These are phyloP conservation scores for Chymomyza procnemis DNA, from an alignment of 2,888 invertebrate species.

Conservation along the genomic window DNA sequence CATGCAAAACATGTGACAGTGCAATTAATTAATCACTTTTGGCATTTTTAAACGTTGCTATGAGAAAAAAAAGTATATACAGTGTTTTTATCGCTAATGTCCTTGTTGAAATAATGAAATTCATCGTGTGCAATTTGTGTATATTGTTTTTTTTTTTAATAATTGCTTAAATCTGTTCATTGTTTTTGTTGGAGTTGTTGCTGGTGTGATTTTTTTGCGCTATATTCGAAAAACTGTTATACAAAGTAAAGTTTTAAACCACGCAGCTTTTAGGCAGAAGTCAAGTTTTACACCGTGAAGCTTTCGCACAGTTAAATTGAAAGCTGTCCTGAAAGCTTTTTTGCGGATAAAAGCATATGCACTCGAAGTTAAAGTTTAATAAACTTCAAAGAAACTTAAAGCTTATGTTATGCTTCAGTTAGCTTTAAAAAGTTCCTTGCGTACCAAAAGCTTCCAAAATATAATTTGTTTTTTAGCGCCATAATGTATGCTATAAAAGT, in stretches of 20 bases:
- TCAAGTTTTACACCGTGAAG: too few species aligned
- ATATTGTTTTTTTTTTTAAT: background rate
- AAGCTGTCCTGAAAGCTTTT: too few species aligned
- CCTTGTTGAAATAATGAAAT: background rate
- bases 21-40: constrained; percentile 51
- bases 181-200: background rate
- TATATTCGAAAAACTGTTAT: background rate
- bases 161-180: background rate
- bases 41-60: constrained; percentile 28
- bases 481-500: background rate
- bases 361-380: too few species aligned
- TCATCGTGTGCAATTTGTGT: background rate
- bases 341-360: too few species aligned
- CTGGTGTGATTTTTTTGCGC: background rate
- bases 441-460: background rate
- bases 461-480: background rate
- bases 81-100: constrained; percentile 24
- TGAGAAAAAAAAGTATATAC: constrained; percentile 22
- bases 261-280: background rate
- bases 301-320: too few species aligned
- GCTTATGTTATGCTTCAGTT: too few species aligned
- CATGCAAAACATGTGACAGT: constrained; percentile 38
- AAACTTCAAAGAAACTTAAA: too few species aligned
- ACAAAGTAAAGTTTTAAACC: background rate
- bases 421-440: background rate